Percentiles rank a stretch among this genome's conserved stretches.
phyloP scores from a whole-genome alignment of 2,113 vertebrate species.

The Alethe diademata region DNA sequence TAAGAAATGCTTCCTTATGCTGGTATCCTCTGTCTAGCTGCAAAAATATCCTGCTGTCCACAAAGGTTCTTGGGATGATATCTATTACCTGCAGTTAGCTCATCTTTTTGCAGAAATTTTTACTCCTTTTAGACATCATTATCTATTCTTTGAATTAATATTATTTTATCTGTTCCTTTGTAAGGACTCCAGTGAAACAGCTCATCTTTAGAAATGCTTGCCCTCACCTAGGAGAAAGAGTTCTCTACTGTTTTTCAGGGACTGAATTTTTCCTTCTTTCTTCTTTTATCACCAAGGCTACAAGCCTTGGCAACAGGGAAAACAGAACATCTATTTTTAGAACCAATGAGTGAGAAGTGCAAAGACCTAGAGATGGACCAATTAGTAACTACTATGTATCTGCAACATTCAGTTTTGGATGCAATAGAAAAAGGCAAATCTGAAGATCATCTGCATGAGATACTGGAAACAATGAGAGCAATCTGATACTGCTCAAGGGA shows the following conservation, averaged over 20 bases:
- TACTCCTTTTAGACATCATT: neutral
- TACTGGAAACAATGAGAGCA: constrained; percentile 2
- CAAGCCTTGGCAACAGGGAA: constrained; percentile 57
- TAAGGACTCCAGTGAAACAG: neutral
- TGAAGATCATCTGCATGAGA: constrained; percentile 31
- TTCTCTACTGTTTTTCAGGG: neutral
- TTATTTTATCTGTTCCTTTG: neutral
- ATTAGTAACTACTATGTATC: constrained; percentile 39
- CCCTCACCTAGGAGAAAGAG: neutral
- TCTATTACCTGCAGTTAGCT: neutral
- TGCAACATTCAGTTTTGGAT: neutral
- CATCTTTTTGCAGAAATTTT: neutral
- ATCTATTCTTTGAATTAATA: neutral
- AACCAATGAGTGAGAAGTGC: constrained; percentile 7
- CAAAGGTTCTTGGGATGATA: neutral
- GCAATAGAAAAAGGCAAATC: constrained; percentile 23
- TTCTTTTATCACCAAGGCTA: constrained; percentile 65
- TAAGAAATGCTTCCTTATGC: neutral
- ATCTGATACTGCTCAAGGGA: constrained; percentile 7
- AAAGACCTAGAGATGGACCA: constrained; percentile 48
- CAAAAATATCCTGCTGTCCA: neutral
- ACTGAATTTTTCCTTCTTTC: neutral
- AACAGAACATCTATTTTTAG: constrained; percentile 60
- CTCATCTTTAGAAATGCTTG: neutral
- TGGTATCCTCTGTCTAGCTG: neutral